A percentile compares a stretch with the other conserved stretches of the same genome.
phyloP scores from a whole-genome alignment of 1,140 invertebrate genomes.

The Drosophila virilis region DNA sequence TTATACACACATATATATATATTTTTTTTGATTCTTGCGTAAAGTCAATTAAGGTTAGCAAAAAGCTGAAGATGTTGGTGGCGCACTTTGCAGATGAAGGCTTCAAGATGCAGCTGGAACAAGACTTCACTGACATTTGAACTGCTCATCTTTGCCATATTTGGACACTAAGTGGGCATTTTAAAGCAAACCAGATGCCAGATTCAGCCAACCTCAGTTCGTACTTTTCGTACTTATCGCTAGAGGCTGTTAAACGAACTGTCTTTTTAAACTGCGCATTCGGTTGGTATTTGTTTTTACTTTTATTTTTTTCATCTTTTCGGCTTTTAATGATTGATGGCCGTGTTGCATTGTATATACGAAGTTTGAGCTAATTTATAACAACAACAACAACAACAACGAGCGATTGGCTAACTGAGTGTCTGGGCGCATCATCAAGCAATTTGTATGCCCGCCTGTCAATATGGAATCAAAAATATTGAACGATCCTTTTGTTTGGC shows the following conservation, averaged over 20 bases:
- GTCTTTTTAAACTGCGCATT: conserved; percentile 55
- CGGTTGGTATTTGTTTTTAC: background rate
- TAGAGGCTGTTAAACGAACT: conserved; percentile 65
- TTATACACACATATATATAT: no score
- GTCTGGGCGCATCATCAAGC: conserved; percentile 45
- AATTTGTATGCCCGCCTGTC: conserved; percentile 78
- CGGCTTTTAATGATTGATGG: conserved; percentile 66
- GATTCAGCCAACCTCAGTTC: background rate
- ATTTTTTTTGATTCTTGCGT: conserved; percentile 40
- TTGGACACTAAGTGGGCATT: conserved; percentile 49
- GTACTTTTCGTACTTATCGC: conserved; percentile 9
- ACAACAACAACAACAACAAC: conserved; percentile 71
- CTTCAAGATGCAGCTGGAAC: conserved; percentile 52
- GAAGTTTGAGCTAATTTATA: conserved; percentile 79
- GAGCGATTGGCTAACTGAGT: conserved; percentile 32
- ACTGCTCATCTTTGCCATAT: conserved; percentile 50
- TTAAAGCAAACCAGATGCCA: conserved; percentile 45
- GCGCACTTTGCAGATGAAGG: conserved; percentile 37
- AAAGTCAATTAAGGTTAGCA: conserved; percentile 74
- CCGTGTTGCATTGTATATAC: conserved; percentile 63
- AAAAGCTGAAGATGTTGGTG: conserved; percentile 24
- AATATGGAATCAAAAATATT: conserved; percentile 73
- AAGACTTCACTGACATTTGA: conserved; percentile 49
- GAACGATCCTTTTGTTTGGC: conserved; percentile 72
- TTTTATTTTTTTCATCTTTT: conserved; percentile 12